Evolutionary conservation across 2,797 vertebrate species (phyloP).

Genomic region (Fringilla coelebs): DNA sequence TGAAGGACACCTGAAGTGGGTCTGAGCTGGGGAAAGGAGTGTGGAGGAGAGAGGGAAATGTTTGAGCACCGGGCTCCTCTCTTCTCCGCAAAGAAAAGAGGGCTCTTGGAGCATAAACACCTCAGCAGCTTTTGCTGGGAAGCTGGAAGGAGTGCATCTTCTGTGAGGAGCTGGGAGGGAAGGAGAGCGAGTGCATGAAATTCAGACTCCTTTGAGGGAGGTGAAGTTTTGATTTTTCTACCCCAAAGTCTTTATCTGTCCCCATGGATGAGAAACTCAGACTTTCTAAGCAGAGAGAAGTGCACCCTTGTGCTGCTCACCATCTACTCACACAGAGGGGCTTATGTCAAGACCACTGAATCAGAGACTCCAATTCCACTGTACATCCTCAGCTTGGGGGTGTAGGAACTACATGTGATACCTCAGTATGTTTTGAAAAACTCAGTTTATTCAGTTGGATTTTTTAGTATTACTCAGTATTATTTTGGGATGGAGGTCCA

Average conservation of each 20-base stretch:
- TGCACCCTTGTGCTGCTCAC: background rate
- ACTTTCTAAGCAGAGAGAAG: background rate
- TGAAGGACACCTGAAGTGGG: background rate
- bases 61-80: background rate
- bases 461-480: background rate
- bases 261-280: background rate
- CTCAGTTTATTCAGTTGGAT: background rate
- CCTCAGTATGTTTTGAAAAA: background rate
- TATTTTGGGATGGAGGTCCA: background rate
- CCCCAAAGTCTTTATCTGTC: background rate
- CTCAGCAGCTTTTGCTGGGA: background rate
- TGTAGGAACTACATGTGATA: background rate
- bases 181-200: background rate
- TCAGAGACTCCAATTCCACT: background rate
- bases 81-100: background rate
- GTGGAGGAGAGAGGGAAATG: background rate
- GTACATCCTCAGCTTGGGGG: accelerated
- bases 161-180: background rate
- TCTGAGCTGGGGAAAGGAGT: background rate
- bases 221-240: background rate
- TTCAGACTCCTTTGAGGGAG: background rate
- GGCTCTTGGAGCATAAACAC: background rate
- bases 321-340: background rate
- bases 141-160: accelerated
- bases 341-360: background rate